These are phyloP conservation scores for Melitaea athalia DNA, from an alignment of 2,888 invertebrate genomes.

Conservation along the genomic window DNA sequence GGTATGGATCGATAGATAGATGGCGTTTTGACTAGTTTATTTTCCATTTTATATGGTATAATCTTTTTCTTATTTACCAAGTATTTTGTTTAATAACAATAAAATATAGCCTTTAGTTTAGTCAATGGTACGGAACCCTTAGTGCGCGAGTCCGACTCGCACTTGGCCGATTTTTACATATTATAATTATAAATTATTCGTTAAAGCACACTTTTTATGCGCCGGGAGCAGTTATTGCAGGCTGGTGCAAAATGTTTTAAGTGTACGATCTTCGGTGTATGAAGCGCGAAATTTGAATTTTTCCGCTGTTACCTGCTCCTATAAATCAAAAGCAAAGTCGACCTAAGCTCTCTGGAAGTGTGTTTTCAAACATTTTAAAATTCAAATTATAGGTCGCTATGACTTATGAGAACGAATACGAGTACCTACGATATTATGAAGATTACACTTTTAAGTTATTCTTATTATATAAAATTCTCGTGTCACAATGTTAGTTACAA, in stretches of 20 bases:
- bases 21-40: no score
- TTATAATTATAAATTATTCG: slow-evolving; percentile 28
- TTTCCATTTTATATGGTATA: no score
- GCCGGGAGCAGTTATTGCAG: slow-evolving; percentile 55
- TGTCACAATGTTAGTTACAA: no score
- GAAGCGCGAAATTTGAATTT: slow-evolving; percentile 74
- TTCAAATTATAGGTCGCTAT: slow-evolving; percentile 65
- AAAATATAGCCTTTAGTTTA: no score
- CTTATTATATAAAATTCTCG: no score
- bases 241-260: slow-evolving; percentile 57
- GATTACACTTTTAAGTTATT: slow-evolving; percentile 29
- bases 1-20: no score
- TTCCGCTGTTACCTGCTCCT: slow-evolving; percentile 78
- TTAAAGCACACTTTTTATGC: slow-evolving; percentile 29
- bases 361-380: slow-evolving; percentile 74
- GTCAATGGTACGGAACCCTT: no score
- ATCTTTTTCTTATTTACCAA: no score
- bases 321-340: slow-evolving; percentile 78
- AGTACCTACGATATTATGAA: slow-evolving; percentile 39
- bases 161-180: no score
- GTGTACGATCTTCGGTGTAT: slow-evolving; percentile 49
- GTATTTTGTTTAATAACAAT: no score
- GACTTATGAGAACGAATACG: slow-evolving; percentile 41
- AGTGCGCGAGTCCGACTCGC: no score
- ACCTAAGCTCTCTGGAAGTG: slow-evolving; percentile 73